These are phyloP conservation scores for Knipowitschia caucasica DNA, from an alignment of 2,797 vertebrate genomes.

Conservation along the genomic window DNA sequence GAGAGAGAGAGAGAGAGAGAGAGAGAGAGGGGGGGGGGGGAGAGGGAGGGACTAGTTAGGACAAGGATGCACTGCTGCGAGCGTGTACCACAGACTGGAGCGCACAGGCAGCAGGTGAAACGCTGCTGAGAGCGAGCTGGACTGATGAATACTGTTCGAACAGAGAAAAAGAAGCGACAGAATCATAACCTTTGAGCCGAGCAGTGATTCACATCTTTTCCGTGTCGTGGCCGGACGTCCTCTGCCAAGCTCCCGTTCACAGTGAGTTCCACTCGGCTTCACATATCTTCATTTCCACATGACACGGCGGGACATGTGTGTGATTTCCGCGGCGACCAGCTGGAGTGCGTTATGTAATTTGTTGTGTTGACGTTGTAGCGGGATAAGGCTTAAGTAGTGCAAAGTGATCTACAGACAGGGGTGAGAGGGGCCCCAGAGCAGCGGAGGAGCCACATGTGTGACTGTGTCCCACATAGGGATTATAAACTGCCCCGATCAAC, in stretches of 20 bases:
- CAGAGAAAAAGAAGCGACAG: constrained; percentile 19
- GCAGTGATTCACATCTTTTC: constrained; percentile 51
- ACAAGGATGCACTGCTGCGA: constrained; percentile 45
- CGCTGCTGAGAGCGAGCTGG: constrained; percentile 33
- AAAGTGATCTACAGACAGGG: constrained; percentile 44
- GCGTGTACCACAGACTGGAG: constrained; percentile 36
- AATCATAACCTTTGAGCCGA: constrained; percentile 21
- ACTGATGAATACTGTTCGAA: not conserved
- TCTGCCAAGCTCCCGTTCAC: constrained; percentile 21
- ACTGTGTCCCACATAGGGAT: constrained; percentile 8
- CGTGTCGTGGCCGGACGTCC: constrained; percentile 39
- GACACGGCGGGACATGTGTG: constrained; percentile 24
- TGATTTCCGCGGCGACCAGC: constrained; percentile 34
- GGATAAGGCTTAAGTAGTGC: constrained; percentile 46
- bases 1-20: constrained; percentile 24
- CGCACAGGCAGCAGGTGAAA: constrained; percentile 66
- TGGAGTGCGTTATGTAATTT: constrained; percentile 63
- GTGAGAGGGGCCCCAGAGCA: constrained; percentile 19
- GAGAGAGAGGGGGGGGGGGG: constrained; percentile 17
- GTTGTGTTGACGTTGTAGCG: constrained; percentile 49
- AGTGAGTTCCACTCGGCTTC: constrained; percentile 54
- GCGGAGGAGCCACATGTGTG: constrained; percentile 40
- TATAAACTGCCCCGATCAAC: too few relatives aligned
- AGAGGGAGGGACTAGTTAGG: constrained; percentile 45
- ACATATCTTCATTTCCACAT: constrained; percentile 12